Percentiles rank a stretch among this genome's conserved stretches.
These are phyloP conservation scores for Matsumyia berberina DNA, from an alignment of 2,888 invertebrate species.

Conservation along the genomic window DNA sequence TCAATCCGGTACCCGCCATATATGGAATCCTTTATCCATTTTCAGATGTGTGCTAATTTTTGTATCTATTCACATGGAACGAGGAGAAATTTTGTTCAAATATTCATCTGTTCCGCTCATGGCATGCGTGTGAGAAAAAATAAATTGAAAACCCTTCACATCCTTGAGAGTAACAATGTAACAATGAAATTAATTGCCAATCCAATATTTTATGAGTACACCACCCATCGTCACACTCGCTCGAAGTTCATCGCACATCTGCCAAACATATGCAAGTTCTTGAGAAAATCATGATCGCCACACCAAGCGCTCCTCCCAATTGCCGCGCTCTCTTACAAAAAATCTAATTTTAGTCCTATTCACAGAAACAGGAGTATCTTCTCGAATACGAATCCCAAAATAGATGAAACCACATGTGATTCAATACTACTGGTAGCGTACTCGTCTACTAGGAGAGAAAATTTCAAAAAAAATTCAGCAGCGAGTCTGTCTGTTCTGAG, in stretches of 20 bases:
- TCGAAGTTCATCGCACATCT: constrained; percentile 54
- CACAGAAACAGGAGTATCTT: constrained; percentile 40
- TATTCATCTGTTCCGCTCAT: constrained; percentile 24
- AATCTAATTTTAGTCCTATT: constrained; percentile 66
- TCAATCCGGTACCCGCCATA: constrained; percentile 44
- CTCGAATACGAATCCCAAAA: constrained; percentile 51
- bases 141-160: constrained; percentile 21
- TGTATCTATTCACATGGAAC: constrained; percentile 26
- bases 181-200: constrained; percentile 57
- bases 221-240: constrained; percentile 38
- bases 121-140: constrained; percentile 23
- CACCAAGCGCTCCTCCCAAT: constrained; percentile 21
- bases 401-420: constrained; percentile 43
- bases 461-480: constrained; percentile 20
- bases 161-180: constrained; percentile 27
- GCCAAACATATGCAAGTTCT: constrained; percentile 67
- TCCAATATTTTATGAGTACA: constrained; percentile 31
- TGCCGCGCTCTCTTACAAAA: not conserved
- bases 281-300: constrained; percentile 50
- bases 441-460: constrained; percentile 20
- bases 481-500: constrained; percentile 38
- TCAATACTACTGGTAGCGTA: not conserved
- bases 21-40: constrained; percentile 51
- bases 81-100: not conserved
- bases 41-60: constrained; percentile 46